Evolutionary conservation across 2,888 invertebrate genomes (phyloP).

Genomic region (Lithosia quadra): DNA sequence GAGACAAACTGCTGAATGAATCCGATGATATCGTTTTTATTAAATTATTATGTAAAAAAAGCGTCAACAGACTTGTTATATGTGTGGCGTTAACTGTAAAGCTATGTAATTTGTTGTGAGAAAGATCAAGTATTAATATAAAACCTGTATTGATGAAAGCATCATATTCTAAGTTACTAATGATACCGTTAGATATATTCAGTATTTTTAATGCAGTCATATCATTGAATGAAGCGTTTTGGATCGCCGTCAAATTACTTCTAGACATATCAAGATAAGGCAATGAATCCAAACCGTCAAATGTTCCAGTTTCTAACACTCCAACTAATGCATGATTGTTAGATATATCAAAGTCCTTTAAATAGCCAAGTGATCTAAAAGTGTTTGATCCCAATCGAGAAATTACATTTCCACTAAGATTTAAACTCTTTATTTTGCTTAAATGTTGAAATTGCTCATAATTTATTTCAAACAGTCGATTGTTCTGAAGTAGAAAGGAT

Average conservation of each 20-base stretch:
- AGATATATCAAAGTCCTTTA: conserved; percentile 66
- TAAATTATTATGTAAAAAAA: conserved; percentile 67
- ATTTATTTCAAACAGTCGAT: conserved; percentile 60
- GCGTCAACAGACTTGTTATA: conserved; percentile 52
- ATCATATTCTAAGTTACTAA: conserved; percentile 65
- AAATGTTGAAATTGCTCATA: conserved; percentile 59
- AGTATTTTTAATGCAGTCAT: conserved; percentile 65
- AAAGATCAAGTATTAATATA: conserved; percentile 70
- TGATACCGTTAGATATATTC: conserved; percentile 67
- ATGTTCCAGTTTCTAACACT: conserved; percentile 59
- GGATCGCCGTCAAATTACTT: conserved; percentile 57
- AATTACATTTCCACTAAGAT: conserved; percentile 71
- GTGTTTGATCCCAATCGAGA: conserved; percentile 58
- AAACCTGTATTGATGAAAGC: conserved; percentile 61
- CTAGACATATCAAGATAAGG: conserved; percentile 69
- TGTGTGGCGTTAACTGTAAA: conserved; percentile 67
- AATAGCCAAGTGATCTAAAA: conserved; percentile 58
- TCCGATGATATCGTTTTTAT: conserved; percentile 53
- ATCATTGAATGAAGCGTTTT: conserved; percentile 68
- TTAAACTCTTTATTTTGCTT: conserved; percentile 59
- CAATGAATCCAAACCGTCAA: conserved; percentile 64
- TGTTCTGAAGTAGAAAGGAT: conserved; percentile 59
- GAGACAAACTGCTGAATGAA: conserved; percentile 51
- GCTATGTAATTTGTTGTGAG: conserved; percentile 60
- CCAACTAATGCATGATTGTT: conserved; percentile 68